Conservation (phyloP, 2,888 invertebrate species). For the Lacanobia wlatinum region DNA sequence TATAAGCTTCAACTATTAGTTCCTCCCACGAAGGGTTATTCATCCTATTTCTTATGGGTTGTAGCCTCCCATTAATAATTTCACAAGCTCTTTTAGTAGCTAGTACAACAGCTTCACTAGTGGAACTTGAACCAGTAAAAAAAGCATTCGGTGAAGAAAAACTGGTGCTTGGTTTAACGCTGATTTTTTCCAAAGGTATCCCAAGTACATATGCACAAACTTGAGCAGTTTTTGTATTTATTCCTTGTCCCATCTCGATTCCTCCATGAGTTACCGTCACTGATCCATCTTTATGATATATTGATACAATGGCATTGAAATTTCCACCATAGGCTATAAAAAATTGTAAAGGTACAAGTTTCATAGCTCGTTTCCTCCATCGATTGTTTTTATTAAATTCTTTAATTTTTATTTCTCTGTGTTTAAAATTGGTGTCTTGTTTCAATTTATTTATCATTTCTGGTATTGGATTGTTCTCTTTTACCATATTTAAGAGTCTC, state of each 20-base stretch:
- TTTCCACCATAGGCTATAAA: neutral
- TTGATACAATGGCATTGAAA: neutral
- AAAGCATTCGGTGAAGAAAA: slow-evolving; percentile 79
- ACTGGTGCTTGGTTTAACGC: slow-evolving; percentile 91
- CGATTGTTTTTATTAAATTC: slow-evolving; percentile 2
- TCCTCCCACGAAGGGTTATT: neutral
- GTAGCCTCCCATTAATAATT: neutral
- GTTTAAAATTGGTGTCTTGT: neutral
- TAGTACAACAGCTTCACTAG: neutral
- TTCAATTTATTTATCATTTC: neutral
- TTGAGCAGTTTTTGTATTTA: slow-evolving; percentile 95
- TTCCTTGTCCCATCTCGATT: slow-evolving; percentile 94
- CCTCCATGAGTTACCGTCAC: slow-evolving; percentile 90
- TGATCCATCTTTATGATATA: neutral
- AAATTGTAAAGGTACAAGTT: neutral
- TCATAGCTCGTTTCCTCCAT: neutral
- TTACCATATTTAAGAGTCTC: neutral
- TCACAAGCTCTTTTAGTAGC: neutral
- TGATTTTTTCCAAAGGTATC: slow-evolving; percentile 92
- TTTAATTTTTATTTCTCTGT: neutral
- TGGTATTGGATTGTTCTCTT: neutral
- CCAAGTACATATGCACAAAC: slow-evolving; percentile 93
- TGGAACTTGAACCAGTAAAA: neutral
- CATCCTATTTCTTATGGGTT: neutral
- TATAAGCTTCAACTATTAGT: neutral